Evolutionary conservation across 2,113 vertebrate genomes (phyloP).

Genomic region (Eubucco bourcierii): DNA sequence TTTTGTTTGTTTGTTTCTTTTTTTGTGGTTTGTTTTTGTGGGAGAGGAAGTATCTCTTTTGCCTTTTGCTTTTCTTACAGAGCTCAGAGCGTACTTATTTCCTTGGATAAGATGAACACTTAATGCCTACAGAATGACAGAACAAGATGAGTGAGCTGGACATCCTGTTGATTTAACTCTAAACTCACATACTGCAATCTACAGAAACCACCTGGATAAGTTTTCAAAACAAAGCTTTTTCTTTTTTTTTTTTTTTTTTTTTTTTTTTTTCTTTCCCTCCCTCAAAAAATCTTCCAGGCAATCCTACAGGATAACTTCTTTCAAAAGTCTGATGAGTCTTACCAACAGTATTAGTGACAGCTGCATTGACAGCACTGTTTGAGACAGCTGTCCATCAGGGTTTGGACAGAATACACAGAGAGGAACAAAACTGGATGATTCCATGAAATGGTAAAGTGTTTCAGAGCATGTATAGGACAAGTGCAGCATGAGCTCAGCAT

Average conservation of each 20-base stretch:
- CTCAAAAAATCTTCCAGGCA: neutral
- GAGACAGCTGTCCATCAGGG: neutral
- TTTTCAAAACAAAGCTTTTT: neutral
- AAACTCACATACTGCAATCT: neutral
- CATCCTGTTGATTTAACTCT: conserved; percentile 13
- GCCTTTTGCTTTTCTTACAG: neutral
- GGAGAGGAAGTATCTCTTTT: neutral
- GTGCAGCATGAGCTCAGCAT: neutral
- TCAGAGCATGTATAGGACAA: neutral
- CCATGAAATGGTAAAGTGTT: neutral
- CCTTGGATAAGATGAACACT: neutral
- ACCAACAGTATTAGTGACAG: neutral
- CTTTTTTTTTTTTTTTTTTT: conserved; percentile 22
- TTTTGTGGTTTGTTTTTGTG: neutral
- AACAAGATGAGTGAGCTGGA: neutral
- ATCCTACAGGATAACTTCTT: neutral
- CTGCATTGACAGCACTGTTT: neutral
- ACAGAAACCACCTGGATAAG: conserved; percentile 24
- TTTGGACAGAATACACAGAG: neutral
- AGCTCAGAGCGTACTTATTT: neutral
- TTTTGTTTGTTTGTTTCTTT: neutral
- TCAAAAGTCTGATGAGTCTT: neutral
- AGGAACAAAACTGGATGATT: neutral
- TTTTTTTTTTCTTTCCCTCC: neutral
- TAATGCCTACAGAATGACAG: neutral